Evolutionary conservation across 92 coral and sea anemone species (phyloP).

Genomic region (Metridium senile): DNA sequence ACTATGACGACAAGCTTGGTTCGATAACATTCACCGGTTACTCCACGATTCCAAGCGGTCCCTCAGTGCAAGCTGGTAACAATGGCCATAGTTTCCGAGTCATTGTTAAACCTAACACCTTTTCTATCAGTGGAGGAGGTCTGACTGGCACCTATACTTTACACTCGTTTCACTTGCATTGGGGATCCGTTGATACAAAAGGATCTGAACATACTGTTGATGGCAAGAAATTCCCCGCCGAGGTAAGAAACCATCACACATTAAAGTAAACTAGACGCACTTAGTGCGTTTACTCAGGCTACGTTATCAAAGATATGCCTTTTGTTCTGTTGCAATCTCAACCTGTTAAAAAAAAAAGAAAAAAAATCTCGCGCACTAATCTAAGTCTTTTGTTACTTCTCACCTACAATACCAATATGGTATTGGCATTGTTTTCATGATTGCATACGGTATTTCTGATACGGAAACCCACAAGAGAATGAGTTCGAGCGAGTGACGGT

Average conservation of each 20-base stretch:
- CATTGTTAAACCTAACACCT: constrained; percentile 1
- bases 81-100: constrained; percentile 18
- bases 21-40: constrained; percentile 36
- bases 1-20: constrained; percentile 41
- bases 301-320: too few species aligned
- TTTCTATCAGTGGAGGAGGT: constrained; percentile 51
- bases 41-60: neutral
- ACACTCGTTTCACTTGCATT: constrained; percentile 60
- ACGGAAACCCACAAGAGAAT: too few species aligned
- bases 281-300: too few species aligned
- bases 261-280: too few species aligned
- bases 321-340: too few species aligned
- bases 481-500: too few species aligned
- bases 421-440: too few species aligned
- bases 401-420: too few species aligned
- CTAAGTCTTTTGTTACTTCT: too few species aligned
- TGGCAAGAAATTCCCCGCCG: constrained; percentile 66
- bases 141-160: constrained; percentile 33
- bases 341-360: too few species aligned
- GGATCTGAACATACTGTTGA: constrained; percentile 82
- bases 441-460: too few species aligned
- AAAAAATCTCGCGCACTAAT: too few species aligned
- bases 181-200: constrained; percentile 61
- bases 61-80: constrained; percentile 14
- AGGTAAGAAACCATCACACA: constrained; percentile 62